Conservation (phyloP, 1,140 invertebrate genomes). For the Capitella teleta region DNA sequence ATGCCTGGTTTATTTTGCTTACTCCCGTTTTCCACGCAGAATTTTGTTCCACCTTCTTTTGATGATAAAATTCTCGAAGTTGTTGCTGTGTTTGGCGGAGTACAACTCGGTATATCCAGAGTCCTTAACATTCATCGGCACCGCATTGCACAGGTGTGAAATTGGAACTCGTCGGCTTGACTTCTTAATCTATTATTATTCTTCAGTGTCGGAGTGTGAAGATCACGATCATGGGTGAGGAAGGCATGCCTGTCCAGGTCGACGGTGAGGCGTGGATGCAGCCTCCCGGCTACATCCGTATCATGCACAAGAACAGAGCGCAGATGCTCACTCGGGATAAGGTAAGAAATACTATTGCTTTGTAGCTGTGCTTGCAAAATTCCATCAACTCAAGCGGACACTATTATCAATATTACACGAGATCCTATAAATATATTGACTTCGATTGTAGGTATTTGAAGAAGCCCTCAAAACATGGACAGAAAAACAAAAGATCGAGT, state of each 20-base stretch:
- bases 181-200: no score
- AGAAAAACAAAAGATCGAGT: constrained; percentile 63
- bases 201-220: constrained; percentile 80
- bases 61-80: constrained; percentile 90
- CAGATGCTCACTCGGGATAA: constrained; percentile 88
- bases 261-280: constrained; percentile 98
- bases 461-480: constrained; percentile 82
- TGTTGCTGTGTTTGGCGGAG: constrained; percentile 89
- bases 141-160: constrained; percentile 66
- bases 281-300: constrained; percentile 85
- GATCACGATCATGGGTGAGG: constrained; percentile 77
- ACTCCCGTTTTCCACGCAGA: constrained; percentile 17
- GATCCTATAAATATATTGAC: neutral
- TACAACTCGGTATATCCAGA: constrained; percentile 91
- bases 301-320: constrained; percentile 91
- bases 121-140: constrained; percentile 92
- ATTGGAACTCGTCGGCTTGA: no score
- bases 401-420: neutral
- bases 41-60: constrained; percentile 39
- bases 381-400: no score
- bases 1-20: neutral
- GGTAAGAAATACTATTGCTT: constrained; percentile 20
- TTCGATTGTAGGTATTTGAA: constrained; percentile 59
- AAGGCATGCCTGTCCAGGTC: constrained; percentile 73
- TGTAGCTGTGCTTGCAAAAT: neutral